Evolutionary conservation across 1,140 invertebrate species (phyloP).

Genomic region (Tribolium madens): DNA sequence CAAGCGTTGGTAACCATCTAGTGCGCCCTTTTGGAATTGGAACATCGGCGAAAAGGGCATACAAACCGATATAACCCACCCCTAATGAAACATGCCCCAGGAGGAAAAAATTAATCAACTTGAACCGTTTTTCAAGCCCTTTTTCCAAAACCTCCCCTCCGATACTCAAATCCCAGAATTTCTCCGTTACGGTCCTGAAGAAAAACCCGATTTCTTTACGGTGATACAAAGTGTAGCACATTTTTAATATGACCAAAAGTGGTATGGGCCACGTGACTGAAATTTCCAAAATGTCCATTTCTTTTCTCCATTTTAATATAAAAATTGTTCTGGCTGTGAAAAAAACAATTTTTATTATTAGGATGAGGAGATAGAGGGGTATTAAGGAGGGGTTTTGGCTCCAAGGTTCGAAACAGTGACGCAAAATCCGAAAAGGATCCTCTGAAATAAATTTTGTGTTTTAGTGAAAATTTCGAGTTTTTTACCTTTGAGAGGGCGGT

Average conservation of each 20-base stretch:
- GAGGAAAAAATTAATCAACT: constrained; percentile 3
- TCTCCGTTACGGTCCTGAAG: neutral
- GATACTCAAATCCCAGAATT: constrained; percentile 37
- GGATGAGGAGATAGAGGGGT: neutral
- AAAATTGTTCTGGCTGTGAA: neutral
- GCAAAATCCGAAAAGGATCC: neutral
- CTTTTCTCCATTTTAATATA: neutral
- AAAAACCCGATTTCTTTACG: neutral
- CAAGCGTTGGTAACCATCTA: constrained; percentile 22
- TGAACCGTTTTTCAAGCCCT: neutral
- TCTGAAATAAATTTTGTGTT: neutral
- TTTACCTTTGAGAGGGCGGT: neutral
- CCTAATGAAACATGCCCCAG: neutral
- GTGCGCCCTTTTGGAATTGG: constrained; percentile 27
- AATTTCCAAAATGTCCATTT: neutral
- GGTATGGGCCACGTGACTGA: neutral
- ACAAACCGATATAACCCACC: neutral
- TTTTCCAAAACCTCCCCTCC: neutral
- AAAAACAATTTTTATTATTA: neutral
- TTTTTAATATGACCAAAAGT: neutral
- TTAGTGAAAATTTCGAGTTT: neutral
- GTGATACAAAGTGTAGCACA: neutral
- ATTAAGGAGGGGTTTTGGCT: neutral
- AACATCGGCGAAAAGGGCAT: constrained; percentile 6
- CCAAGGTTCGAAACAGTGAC: neutral